Conservation (phyloP, 2,888 invertebrate genomes). For the Drosophila cracens region DNA sequence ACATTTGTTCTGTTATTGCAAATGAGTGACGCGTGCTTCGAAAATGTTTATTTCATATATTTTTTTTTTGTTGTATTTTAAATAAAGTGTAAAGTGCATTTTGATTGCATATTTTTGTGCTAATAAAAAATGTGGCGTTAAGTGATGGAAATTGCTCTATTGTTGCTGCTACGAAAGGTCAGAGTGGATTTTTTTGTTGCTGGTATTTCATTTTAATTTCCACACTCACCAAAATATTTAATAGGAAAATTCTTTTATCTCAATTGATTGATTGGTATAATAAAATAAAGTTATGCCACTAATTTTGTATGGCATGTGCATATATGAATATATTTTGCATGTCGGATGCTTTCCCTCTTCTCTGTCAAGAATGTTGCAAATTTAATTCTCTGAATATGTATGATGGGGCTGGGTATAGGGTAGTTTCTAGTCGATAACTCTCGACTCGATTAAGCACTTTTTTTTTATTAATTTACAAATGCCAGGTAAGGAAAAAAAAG, state of each 20-base stretch:
- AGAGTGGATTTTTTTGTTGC: background rate
- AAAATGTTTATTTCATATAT: background rate
- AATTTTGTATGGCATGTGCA: background rate
- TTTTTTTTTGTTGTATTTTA: background rate
- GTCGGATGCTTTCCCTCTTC: background rate
- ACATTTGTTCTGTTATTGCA: background rate
- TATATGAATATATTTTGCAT: background rate
- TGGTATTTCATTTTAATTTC: background rate
- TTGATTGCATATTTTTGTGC: background rate
- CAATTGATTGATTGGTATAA: background rate
- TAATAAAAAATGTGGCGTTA: background rate
- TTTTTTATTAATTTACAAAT: conserved; percentile 40
- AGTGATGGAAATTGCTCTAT: background rate
- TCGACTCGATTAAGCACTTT: background rate
- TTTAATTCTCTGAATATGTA: background rate
- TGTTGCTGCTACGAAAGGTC: background rate
- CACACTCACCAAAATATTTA: background rate
- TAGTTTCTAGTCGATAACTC: background rate
- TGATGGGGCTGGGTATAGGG: background rate
- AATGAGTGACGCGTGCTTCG: background rate
- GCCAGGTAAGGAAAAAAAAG: conserved; percentile 16
- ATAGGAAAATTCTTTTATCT: background rate
- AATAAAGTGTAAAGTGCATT: background rate
- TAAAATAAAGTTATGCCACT: background rate
- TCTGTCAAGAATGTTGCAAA: background rate